Evolutionary conservation across 2,113 vertebrate genomes (phyloP), one percentile per base, ranked within the genome.

Genomic region (Elachura formosa): DNA sequence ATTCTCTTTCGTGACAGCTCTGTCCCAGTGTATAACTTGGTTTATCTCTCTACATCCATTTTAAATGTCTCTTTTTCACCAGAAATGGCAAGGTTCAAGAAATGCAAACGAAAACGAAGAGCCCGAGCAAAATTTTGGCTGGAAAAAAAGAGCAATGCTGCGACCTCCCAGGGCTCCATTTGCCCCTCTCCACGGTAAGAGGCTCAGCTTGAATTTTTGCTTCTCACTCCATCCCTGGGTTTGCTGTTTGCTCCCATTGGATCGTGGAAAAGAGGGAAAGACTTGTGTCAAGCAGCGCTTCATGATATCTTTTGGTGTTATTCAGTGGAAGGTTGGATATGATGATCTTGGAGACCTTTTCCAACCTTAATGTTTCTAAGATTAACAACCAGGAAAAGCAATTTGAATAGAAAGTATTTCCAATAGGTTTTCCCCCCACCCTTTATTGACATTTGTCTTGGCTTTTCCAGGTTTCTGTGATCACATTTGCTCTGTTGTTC

Each of bases 41-140:
- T 45, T 6, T 58, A 3, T 43, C 73, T 34, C 38, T 11, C 5
- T 12, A 5, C 1, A 0, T 15, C 69, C 11, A 8, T 24, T 59
- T 43, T 29, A 25, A 75, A 43, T 4, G 2, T 58, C 15, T n/a
- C 9, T n/a, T 36, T 81, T 61, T 6, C 24, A 89, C 82, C 97
- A 96, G 95, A 20, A 76, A 98, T 98, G 98, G 92, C 95, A 17
- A 97, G 95, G 71, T 67, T 66, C 54, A 98, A 94, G 82, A 97
- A 96, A 73, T 41, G 34, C 69, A 84, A 90, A 14, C 82, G 84
- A 38, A 97, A 97, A 83, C 31, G n/a, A 68, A 97, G 83, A 95
- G 51, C 84, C 73, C 94, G 95, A 85, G 69, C 61, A 4, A 97
- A 94, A 67, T 52, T 51, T 34, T 67, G 18, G 5, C 61, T 29